phyloP scores from a whole-genome alignment of 2,888 invertebrate genomes.

The Drosophila emarginata region DNA sequence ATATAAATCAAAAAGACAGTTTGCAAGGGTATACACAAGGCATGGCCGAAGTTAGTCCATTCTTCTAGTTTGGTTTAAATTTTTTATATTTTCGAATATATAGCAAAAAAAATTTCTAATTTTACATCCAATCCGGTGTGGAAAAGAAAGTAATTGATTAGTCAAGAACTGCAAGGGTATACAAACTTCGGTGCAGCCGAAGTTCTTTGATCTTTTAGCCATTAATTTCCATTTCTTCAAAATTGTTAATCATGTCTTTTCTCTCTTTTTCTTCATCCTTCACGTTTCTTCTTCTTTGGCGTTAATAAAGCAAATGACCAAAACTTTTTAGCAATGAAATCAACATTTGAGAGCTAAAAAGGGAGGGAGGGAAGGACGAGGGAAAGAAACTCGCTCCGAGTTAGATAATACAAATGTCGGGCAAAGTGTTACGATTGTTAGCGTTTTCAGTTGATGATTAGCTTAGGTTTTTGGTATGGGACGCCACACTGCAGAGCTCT shows the following conservation, averaged over 20 bases:
- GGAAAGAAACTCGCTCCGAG: too few relatives aligned
- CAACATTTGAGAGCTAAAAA: conserved; percentile 45
- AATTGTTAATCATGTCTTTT: not conserved
- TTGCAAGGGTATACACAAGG: too few relatives aligned
- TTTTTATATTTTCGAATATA: too few relatives aligned
- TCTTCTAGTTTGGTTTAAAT: too few relatives aligned
- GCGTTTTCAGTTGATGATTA: conserved; percentile 42
- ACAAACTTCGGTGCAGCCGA: too few relatives aligned
- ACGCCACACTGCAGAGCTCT: conserved; percentile 1
- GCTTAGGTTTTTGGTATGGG: conserved; percentile 45
- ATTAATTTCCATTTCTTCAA: conserved; percentile 33
- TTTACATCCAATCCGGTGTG: too few relatives aligned
- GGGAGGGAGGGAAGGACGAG: not conserved
- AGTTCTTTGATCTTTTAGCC: conserved; percentile 23
- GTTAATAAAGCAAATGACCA: conserved; percentile 60
- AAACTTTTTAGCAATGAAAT: conserved; percentile 58
- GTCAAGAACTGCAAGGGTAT: too few relatives aligned
- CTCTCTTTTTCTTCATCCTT: not conserved
- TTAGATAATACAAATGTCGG: conserved; percentile 34
- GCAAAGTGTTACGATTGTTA: conserved; percentile 50
- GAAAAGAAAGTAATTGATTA: too few relatives aligned
- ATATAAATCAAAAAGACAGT: too few relatives aligned
- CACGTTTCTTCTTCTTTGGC: conserved; percentile 27
- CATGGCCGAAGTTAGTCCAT: too few relatives aligned
- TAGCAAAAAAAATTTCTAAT: too few relatives aligned